A percentile compares a stretch with the other conserved stretches of the same genome.
phyloP scores from a whole-genome alignment of 2,888 invertebrate species.

The Idaea straminata region DNA sequence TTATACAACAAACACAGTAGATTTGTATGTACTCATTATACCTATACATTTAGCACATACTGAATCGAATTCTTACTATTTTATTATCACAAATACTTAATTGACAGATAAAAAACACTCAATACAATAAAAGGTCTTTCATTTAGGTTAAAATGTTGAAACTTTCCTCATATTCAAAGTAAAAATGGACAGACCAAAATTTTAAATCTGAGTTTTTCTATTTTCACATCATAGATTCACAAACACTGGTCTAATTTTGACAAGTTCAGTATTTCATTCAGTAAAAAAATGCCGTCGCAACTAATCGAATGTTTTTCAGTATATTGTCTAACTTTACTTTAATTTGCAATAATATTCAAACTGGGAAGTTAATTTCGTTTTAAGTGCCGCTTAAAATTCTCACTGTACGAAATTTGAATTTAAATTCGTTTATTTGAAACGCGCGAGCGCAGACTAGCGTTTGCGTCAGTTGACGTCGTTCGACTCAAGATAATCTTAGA shows the following conservation, averaged over 20 bases:
- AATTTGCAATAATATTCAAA: slow-evolving; percentile 4
- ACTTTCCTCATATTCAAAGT: background rate
- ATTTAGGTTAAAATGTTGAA: background rate
- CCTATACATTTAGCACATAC: background rate
- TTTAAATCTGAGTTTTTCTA: background rate
- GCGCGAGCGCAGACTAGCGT: slow-evolving; percentile 8
- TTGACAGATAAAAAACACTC: slow-evolving; percentile 21
- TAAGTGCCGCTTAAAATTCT: background rate
- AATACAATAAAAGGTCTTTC: background rate
- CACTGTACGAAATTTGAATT: background rate
- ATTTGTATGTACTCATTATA: slow-evolving; percentile 5
- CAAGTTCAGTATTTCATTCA: background rate
- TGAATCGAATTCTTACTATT: background rate
- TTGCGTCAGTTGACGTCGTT: slow-evolving; percentile 30
- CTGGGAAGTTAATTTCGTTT: background rate
- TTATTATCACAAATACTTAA: slow-evolving; percentile 19
- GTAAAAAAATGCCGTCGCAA: background rate
- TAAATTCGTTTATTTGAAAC: slow-evolving; percentile 6
- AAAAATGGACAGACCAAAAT: background rate
- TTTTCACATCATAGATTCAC: background rate
- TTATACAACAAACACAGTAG: slow-evolving; percentile 7
- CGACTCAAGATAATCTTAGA: slow-evolving; percentile 27
- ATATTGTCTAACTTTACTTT: background rate
- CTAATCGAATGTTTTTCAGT: background rate
- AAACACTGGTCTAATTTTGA: background rate